Base-by-base conservation (phyloP, 2,113 vertebrate species). In the Promerops cafer region DNA sequence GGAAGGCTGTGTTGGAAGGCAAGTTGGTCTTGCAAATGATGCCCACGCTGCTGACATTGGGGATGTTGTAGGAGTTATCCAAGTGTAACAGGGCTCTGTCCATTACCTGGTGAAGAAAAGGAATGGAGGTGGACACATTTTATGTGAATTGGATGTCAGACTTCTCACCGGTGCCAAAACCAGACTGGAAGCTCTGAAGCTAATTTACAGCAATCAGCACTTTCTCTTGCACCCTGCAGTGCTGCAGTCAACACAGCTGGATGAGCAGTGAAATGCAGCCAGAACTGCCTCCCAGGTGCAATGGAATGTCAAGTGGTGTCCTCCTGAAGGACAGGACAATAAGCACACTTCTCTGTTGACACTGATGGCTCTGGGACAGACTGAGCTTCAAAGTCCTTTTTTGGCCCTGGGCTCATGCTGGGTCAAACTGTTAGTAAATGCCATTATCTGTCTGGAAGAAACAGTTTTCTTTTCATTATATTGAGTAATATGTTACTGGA, bases 1-100 rank as follows among this genome's bases (percentile, higher is more conserved):
- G 98, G 95, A 99, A 99, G 16, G 99, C 99, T 1, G 99, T 99
- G 95, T 99, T 99, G 92, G 99, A 99, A 9, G 99, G 80, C 80
- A 99, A 94, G 93, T 99, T 99, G 56, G 99, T 99, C 94, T 98
- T 99, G 94, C 99, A 99, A 23, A 99, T 6, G 66, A 95, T 95
- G 45, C 99, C 99, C 2, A 94, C 85, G 1, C 99, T 98, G 10
- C 97, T 97, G 42, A 99, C 92, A 42, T 99, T 99, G 19, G 98
- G 98, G 40, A 99, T 98, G 23, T 98, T 98, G 93, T 99, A 99
- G n/a, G 98, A 92, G 89, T 99, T 99, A 82, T 99, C 99, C 98
- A 99, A 98, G 95, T 99, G 99, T 49, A 99, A 98, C 22, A 99
- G 96, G 57, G 99, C 98, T 30, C 99, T 98, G 74, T 99, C 98